Percentiles rank a stretch among this genome's conserved stretches.
Evolutionary conservation across 2,113 vertebrate genomes (phyloP).

Genomic region (Casuarius casuarius): DNA sequence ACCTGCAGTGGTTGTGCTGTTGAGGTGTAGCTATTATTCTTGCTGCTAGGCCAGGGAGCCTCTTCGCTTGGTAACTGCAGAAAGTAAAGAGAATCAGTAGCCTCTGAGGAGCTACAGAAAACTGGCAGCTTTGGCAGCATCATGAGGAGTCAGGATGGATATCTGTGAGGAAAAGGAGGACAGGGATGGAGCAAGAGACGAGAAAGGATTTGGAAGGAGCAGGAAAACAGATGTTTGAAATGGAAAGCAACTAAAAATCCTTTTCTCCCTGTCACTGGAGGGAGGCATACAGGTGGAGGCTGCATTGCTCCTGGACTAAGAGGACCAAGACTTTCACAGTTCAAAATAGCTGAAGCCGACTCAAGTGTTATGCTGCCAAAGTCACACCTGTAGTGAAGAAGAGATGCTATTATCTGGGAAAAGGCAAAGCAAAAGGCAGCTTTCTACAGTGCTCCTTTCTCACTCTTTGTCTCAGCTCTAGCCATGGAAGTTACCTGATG

Average conservation of each 20-base stretch:
- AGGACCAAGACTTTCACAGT: not conserved
- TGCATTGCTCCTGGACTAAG: not conserved
- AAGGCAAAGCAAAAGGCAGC: not conserved
- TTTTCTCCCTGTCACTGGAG: not conserved
- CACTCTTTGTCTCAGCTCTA: not conserved
- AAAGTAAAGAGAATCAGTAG: not conserved
- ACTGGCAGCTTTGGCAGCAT: not conserved
- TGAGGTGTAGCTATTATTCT: not conserved
- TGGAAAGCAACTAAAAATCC: not conserved
- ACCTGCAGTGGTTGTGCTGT: rapidly evolving
- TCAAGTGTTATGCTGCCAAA: not conserved
- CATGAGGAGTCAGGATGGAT: not conserved
- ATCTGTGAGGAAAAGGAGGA: not conserved
- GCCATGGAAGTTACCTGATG: not conserved
- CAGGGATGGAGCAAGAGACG: not conserved
- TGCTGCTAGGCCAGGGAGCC: not conserved
- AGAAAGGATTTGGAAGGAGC: not conserved
- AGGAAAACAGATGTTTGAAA: not conserved
- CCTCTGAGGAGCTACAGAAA: not conserved
- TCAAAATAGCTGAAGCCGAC: not conserved
- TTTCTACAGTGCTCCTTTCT: not conserved
- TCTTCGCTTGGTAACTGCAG: not conserved
- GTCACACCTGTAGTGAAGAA: not conserved
- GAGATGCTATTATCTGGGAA: not conserved
- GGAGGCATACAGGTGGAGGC: not conserved